Percentiles rank a stretch among this genome's conserved stretches.
Evolutionary conservation across 2,888 invertebrate species (phyloP).

Genomic region (Sturmia bella): DNA sequence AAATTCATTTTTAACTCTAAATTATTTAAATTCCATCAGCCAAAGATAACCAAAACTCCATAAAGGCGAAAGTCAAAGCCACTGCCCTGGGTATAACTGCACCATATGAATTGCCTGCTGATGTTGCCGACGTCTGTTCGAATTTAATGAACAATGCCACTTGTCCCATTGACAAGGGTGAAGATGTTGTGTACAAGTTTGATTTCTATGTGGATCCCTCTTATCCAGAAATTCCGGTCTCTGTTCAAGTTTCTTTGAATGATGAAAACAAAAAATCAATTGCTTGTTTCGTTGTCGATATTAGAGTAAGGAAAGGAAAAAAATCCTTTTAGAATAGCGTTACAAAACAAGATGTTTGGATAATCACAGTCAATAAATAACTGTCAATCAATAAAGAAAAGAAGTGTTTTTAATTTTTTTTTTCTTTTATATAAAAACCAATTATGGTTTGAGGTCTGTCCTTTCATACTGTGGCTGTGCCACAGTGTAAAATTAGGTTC

Average conservation of each 20-base stretch:
- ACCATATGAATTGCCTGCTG: conserved; percentile 78
- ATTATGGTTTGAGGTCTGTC: too few relatives aligned
- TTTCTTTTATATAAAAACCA: too few relatives aligned
- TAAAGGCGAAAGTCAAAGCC: conserved; percentile 74
- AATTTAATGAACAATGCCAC: conserved; percentile 76
- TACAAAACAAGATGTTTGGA: neutral
- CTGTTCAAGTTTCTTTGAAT: conserved; percentile 76
- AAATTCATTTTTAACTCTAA: neutral
- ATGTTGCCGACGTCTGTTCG: conserved; percentile 78
- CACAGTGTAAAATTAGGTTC: too few relatives aligned
- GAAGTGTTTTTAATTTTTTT: too few relatives aligned
- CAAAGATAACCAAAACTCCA: conserved; percentile 59
- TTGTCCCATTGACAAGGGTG: conserved; percentile 79
- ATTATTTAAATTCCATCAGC: conserved; percentile 63
- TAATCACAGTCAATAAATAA: neutral
- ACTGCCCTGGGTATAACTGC: conserved; percentile 79
- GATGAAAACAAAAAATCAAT: conserved; percentile 73
- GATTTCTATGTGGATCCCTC: conserved; percentile 74
- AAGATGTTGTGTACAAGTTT: conserved; percentile 79
- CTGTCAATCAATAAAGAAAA: too few relatives aligned
- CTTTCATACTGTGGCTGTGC: too few relatives aligned
- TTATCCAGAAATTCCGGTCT: conserved; percentile 79
- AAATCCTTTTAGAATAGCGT: neutral
- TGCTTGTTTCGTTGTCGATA: conserved; percentile 76
- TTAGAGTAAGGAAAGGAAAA: conserved; percentile 77